These are phyloP conservation scores for Neofelis nebulosa DNA, from an alignment of 2,113 vertebrate genomes.

Conservation along the genomic window DNA sequence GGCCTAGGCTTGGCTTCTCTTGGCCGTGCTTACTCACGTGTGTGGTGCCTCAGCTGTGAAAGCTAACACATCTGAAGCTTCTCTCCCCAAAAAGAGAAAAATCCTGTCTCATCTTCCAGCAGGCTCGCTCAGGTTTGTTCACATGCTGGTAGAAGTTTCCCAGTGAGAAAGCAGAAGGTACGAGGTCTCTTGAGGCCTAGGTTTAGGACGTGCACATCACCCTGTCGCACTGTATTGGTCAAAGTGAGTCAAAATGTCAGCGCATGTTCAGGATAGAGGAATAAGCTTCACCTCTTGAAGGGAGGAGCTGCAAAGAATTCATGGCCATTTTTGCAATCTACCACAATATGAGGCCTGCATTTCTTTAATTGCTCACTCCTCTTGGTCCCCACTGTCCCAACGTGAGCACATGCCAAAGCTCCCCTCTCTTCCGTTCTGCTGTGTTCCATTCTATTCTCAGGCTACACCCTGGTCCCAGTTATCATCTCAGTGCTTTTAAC, in stretches of 20 bases:
- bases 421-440: neutral
- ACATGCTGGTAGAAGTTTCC: neutral
- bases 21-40: neutral
- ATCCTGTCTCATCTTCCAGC: neutral
- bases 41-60: neutral
- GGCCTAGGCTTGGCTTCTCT: neutral
- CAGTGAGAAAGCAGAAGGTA: neutral
- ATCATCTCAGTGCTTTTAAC: neutral
- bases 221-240: neutral
- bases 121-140: neutral
- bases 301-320: neutral
- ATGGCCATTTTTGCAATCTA: neutral
- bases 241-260: neutral
- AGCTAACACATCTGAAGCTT: neutral
- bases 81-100: neutral
- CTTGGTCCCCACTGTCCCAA: neutral
- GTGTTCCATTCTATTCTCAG: neutral
- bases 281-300: neutral
- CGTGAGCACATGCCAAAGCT: neutral
- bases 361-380: neutral
- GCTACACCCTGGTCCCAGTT: neutral
- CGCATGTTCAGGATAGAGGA: neutral
- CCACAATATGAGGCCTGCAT: neutral
- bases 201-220: neutral
- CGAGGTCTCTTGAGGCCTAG: neutral